These are phyloP conservation scores for Nothoprocta pentlandii DNA, from an alignment of 2,113 vertebrate species.

Conservation along the genomic window DNA sequence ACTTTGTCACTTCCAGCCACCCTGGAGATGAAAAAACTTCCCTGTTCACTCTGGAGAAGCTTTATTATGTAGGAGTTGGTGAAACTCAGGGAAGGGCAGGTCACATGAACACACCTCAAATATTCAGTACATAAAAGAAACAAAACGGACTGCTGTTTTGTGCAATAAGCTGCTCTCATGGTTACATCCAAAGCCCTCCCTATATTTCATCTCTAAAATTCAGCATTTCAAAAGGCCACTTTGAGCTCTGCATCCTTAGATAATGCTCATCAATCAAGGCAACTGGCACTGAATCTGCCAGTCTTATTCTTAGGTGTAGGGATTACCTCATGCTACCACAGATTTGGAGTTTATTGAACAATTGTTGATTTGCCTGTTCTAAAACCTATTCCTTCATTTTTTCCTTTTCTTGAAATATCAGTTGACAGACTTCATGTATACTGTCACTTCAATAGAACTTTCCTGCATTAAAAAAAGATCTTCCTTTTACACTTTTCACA, in stretches of 20 bases:
- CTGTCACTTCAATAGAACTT: background rate
- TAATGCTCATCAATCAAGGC: background rate
- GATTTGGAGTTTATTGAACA: background rate
- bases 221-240: background rate
- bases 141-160: background rate
- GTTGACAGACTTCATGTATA: background rate
- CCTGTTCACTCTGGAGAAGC: background rate
- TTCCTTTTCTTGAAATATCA: background rate
- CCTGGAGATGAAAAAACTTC: background rate
- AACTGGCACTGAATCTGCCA: background rate
- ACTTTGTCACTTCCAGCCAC: background rate
- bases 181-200: background rate
- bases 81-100: background rate
- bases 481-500: background rate
- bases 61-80: background rate
- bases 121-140: background rate
- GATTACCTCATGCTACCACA: background rate
- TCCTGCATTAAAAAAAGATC: background rate
- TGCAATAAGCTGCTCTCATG: background rate
- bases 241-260: background rate
- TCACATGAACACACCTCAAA: background rate
- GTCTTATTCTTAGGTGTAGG: background rate
- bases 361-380: background rate
- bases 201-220: background rate
- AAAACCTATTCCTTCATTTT: background rate